These are phyloP conservation scores for Scrobipalpa costella DNA, from an alignment of 2,888 invertebrate genomes.

Conservation along the genomic window DNA sequence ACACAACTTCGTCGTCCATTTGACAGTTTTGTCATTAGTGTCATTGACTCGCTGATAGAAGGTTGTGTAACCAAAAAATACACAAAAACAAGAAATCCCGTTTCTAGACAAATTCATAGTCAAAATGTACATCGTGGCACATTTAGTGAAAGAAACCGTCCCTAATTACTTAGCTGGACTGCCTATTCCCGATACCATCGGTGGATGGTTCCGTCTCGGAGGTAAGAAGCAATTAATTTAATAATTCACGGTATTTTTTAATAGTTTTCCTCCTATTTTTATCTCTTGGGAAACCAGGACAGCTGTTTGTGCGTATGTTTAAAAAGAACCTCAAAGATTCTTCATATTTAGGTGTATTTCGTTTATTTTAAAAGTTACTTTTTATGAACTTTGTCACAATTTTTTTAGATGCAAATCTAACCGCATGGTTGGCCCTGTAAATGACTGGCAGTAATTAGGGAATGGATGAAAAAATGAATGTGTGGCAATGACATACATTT, in stretches of 20 bases:
- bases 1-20: background rate
- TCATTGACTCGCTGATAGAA: constrained; percentile 21
- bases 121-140: constrained; percentile 89
- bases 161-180: constrained; percentile 92
- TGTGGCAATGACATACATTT: constrained; percentile 4
- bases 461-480: background rate
- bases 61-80: constrained; percentile 23
- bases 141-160: constrained; percentile 88
- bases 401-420: background rate
- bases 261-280: constrained; percentile 5
- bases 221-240: constrained; percentile 70
- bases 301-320: background rate
- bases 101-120: constrained; percentile 15
- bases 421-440: constrained; percentile 15
- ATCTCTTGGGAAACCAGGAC: background rate
- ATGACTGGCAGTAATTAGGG: constrained; percentile 4
- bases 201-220: constrained; percentile 93
- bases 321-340: too few species aligned
- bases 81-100: constrained; percentile 4
- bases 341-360: too few species aligned
- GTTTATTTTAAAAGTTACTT: background rate
- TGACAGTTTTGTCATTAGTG: constrained; percentile 14
- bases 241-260: background rate
- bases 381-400: background rate
- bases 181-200: constrained; percentile 91